phyloP scores from a whole-genome alignment of 2,113 vertebrate species.

The Megaceryle torquata region DNA sequence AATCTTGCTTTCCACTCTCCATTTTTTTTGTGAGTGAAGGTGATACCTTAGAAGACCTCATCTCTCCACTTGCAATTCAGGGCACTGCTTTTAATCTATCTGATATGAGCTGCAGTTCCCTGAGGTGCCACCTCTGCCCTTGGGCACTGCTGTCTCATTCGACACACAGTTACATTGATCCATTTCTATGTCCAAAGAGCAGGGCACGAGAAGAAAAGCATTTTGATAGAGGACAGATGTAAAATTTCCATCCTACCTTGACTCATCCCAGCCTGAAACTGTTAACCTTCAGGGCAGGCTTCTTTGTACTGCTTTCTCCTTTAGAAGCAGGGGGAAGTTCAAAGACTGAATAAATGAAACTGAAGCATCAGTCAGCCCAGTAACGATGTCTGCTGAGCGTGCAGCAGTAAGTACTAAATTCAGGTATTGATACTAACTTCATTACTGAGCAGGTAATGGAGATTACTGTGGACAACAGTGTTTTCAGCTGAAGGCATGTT shows the following conservation, averaged over 20 bases:
- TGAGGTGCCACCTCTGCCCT: neutral
- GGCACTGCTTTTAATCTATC: neutral
- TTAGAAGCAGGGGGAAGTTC: neutral
- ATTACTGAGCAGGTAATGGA: neutral
- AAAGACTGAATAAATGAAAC: neutral
- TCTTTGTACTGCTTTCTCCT: neutral
- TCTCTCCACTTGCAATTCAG: neutral
- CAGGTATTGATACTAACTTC: neutral
- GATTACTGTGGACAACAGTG: neutral
- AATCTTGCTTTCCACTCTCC: neutral
- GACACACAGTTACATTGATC: neutral
- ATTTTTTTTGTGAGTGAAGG: neutral
- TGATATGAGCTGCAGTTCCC: neutral
- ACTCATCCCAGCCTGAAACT: neutral
- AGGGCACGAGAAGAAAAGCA: neutral
- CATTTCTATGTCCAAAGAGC: neutral
- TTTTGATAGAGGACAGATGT: neutral
- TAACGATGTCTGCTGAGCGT: neutral
- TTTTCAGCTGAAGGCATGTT: neutral
- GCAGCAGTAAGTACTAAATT: neutral
- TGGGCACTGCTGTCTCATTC: neutral
- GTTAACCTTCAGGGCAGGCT: neutral
- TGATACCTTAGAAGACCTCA: neutral
- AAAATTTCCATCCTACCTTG: neutral
- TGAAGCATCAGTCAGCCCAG: neutral